These are phyloP conservation scores for Myotis vivesi DNA, from an alignment of 2,797 vertebrate genomes.

Conservation along the genomic window DNA sequence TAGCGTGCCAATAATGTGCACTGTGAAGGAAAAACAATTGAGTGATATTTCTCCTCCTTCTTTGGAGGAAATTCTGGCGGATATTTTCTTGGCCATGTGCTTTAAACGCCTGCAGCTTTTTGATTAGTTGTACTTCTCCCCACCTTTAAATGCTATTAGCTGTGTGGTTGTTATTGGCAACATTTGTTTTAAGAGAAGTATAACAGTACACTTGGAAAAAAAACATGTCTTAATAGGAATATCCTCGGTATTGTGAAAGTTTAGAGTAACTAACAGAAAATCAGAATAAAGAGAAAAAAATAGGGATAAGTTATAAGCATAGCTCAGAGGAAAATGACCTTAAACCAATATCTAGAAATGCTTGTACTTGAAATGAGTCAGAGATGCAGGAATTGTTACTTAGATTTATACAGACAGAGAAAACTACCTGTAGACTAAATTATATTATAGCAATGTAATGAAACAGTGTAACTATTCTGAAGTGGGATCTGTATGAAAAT, in stretches of 20 bases:
- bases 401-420: slow-evolving; percentile 23
- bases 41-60: not conserved
- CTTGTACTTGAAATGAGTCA: slow-evolving; percentile 37
- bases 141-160: slow-evolving; percentile 42
- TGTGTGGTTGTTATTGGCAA: slow-evolving; percentile 34
- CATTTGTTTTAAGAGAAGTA: slow-evolving; percentile 56
- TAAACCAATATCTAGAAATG: slow-evolving; percentile 44
- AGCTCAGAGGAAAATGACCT: slow-evolving; percentile 39
- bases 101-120: not conserved
- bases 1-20: not conserved
- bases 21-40: not conserved
- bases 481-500: slow-evolving; percentile 22
- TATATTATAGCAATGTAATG: not conserved
- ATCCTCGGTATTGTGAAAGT: not conserved
- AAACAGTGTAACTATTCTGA: slow-evolving; percentile 1
- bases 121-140: not conserved
- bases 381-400: slow-evolving; percentile 27
- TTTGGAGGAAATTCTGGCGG: not conserved
- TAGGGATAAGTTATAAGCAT: slow-evolving; percentile 35
- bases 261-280: not conserved
- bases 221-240: slow-evolving; percentile 15
- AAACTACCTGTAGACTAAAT: slow-evolving; percentile 27
- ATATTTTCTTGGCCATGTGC: not conserved
- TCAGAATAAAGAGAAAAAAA: not conserved
- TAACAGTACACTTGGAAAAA: not conserved